phyloP scores from a whole-genome alignment of 2,113 vertebrate genomes.

The Probosciger aterrimus region DNA sequence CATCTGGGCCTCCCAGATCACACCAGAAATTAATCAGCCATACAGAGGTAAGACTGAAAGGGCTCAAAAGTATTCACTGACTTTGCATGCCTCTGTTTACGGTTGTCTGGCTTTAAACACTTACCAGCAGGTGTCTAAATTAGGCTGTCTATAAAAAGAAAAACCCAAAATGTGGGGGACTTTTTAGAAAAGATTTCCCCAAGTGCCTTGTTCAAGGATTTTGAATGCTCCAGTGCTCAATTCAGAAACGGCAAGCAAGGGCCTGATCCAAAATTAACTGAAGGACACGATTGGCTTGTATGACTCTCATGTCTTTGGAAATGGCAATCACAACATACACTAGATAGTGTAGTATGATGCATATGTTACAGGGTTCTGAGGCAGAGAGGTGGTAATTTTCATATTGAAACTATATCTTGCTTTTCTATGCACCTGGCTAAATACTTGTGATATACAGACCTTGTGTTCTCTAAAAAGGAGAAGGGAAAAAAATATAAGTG shows the following conservation, averaged over 20 bases:
- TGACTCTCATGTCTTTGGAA: background rate
- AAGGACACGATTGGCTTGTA: accelerated
- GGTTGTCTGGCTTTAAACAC: slow-evolving; percentile 62
- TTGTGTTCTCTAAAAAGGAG: background rate
- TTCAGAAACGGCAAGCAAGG: background rate
- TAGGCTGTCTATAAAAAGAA: slow-evolving; percentile 34
- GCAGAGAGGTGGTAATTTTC: slow-evolving; percentile 14
- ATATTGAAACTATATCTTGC: slow-evolving; percentile 10
- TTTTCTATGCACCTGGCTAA: background rate
- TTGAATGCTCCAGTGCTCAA: background rate
- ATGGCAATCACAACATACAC: background rate
- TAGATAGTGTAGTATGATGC: background rate
- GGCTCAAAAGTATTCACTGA: slow-evolving; percentile 40
- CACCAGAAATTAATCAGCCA: slow-evolving; percentile 45
- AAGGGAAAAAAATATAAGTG: background rate
- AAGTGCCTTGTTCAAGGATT: slow-evolving; percentile 7
- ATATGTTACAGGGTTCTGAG: background rate
- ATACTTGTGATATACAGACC: background rate
- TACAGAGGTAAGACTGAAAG: slow-evolving; percentile 12
- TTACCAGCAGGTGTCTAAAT: slow-evolving; percentile 66
- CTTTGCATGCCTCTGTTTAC: slow-evolving; percentile 62
- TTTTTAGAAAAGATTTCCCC: slow-evolving; percentile 50
- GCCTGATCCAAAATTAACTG: background rate
- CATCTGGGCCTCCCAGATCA: slow-evolving; percentile 12
- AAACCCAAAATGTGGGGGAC: slow-evolving; percentile 38